Evolutionary conservation across 2,888 invertebrate genomes (phyloP), one percentile per base, ranked within the genome.

Genomic region (Cataglyphis albicans): DNA sequence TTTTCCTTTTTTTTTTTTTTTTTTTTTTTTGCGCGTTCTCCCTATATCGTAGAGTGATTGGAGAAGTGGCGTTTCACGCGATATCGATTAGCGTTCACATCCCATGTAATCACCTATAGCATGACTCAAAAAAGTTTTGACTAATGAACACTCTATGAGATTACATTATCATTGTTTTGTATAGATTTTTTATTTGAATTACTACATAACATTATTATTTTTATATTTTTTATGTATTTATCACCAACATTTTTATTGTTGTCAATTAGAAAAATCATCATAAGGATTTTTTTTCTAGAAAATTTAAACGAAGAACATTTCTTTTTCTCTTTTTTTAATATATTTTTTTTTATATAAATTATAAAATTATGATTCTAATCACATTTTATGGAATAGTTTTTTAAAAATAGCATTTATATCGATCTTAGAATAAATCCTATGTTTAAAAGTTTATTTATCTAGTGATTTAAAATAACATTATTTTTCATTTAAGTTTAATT

Each of bases 21-120:
- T 61, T 61, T 32, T 18, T 73, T 81, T 83, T 64, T 59, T 21
- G 76, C 63, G 76, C 76, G 63, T 67, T 80, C 61, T n/a, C 0
- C 15, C 80, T 68, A n/a, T 75, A 80, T 81, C 48, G 63, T 29
- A 35, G 67, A 84, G 44, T 84, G 87, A 88, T 88, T 88, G 88
- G 59, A 87, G 87, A 88, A 88, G 85, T 84, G 88, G 82, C 86
- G 88, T 86, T 86, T 84, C 88, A 86, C 76, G 86, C 85, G 84
- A 88, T 88, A 88, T 88, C 88, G 88, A 88, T 88, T 85, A 88
- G 84, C 87, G 84, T 87, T 63, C 78, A 41, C n/a, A 52, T 52
- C 61, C 68, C 29, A 74, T 57, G 29, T 68, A 61, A 38, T 72
- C 48, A 21, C 25, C 55, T 57, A 61, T 12, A 78, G 57, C 35